Evolutionary conservation across 2,113 vertebrate species (phyloP), one percentile per base, ranked within the genome.

Genomic region (Triplophysa tibetana): DNA sequence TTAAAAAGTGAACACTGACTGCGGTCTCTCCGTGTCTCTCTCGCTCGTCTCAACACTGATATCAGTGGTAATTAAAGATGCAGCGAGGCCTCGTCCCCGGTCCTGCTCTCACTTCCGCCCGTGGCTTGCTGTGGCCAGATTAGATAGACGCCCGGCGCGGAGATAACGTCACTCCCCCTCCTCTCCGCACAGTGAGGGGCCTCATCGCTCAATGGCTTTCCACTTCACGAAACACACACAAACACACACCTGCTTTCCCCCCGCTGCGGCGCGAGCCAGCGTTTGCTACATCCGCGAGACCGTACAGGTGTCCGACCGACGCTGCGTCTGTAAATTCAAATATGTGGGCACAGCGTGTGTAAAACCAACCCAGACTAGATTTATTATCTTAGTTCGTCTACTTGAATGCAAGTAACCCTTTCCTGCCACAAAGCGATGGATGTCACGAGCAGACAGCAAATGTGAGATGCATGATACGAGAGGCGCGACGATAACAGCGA

Each of bases 1-100:
- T 99, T 98, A 98, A 98, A 98, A 94, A 98, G 92, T 92, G 92
- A 93, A 91, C 92, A 87, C 82, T 86, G 88, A 86, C 89, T 82
- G 87, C 86, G 88, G 87, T 86, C 86, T 81, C 86, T 78, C 83
- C 65, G 85, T 52, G 63, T 78, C 69, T 67, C 65, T n/a, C 54
- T 11, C 63, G 19, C 29, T 45, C 33, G 45, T 86, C 88, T 90
- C 89, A 80, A 69, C 86, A 86, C 88, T 84, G 88, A 92, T 91
- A 93, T 93, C 91, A 89, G 89, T 91, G 90, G 91, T 92, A 92
- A 93, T 93, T 93, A 93, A 92, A 92, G 89, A 91, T 90, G 92
- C 89, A 87, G 88, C 72, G 66, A 84, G 62, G 75, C 65, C 89
- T 88, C 75, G 74, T 70, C 76, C 81, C 69, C 70, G 78, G 85